Conservation (phyloP, 2,113 vertebrate species). For the Psammodynastes pulverulentus region DNA sequence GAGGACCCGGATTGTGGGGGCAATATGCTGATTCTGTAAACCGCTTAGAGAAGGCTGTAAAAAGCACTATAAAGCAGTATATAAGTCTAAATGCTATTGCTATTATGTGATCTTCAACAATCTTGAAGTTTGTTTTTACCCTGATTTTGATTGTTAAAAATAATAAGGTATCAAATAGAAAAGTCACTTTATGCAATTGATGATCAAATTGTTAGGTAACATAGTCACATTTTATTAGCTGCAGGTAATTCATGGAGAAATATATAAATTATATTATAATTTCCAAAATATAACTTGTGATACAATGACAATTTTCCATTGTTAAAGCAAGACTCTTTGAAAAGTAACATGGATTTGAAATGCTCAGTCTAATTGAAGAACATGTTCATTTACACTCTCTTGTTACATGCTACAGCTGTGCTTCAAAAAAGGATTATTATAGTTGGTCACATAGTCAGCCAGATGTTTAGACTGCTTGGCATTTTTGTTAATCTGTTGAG, state of each 20-base stretch:
- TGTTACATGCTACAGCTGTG: constrained; percentile 24
- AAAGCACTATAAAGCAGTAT: no score
- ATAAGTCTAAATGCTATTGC: no score
- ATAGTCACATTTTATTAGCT: constrained; percentile 52
- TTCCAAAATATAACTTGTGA: constrained; percentile 44
- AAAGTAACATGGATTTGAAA: constrained; percentile 21
- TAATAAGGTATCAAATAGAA: constrained; percentile 59
- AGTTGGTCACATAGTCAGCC: neutral
- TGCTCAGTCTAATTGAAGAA: constrained; percentile 22
- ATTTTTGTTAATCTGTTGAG: neutral
- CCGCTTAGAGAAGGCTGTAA: no score
- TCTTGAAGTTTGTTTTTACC: constrained; percentile 62
- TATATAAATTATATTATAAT: constrained; percentile 63
- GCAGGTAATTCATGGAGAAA: constrained; percentile 57
- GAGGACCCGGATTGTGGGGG: no score
- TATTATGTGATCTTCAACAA: constrained; percentile 45
- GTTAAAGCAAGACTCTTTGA: constrained; percentile 39
- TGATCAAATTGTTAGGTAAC: constrained; percentile 56
- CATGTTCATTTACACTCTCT: constrained; percentile 47
- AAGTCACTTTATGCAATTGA: constrained; percentile 63
- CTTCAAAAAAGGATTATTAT: neutral
- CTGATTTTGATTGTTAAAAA: constrained; percentile 45
- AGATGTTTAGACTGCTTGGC: neutral
- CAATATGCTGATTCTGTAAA: no score
- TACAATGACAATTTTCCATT: constrained; percentile 59